Evolutionary conservation across 2,797 vertebrate genomes (phyloP), one percentile per base, ranked within the genome.

Genomic region (Lutjanus campechanus): DNA sequence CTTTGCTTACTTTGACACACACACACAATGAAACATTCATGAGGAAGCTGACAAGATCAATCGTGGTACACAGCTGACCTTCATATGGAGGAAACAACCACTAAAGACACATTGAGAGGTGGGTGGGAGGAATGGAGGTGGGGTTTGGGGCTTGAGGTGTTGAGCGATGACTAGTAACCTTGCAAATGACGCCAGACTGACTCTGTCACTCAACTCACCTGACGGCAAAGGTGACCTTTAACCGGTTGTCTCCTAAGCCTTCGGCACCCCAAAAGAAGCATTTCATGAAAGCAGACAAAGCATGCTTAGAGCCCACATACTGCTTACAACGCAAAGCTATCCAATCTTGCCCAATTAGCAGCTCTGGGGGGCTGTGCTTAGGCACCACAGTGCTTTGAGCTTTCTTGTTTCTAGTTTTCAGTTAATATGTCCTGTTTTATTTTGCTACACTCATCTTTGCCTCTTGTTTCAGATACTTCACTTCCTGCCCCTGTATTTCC

Each of bases 201-300:
- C 16, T 66, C 69, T 70, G 58, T 74, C 76, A 80, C 51, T 83
- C 82, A 84, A 75, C 70, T 69, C 43, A 80, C 58, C 77, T 77
- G 69, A 61, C 82, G 87, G 69, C 47, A 77, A 76, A 82, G 69
- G 70, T 84, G 70, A 85, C 72, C 62, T 83, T 83, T 54, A 55
- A 61, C 43, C 68, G 64, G 19, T 77, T 69, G 59, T 77, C 77
- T 68, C 16, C 51, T 49, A 65, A 17, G 44, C 5, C 20, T 41
- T 73, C 8, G 75, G 44, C 29, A 58, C 1, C 4, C 15, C 13
- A 53, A 74, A 80, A 61, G 20, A 76, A 73, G 55, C 6, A 46
- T 62, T 25, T 61, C 3, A 71, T 29, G 5, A 67, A 68, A 63
- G 36, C 20, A 44, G 62, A 50, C 62, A 72, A 72, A 20, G 50